phyloP scores from a whole-genome alignment of 2,888 invertebrate genomes.

The Dryocosmus kuriphilus region DNA sequence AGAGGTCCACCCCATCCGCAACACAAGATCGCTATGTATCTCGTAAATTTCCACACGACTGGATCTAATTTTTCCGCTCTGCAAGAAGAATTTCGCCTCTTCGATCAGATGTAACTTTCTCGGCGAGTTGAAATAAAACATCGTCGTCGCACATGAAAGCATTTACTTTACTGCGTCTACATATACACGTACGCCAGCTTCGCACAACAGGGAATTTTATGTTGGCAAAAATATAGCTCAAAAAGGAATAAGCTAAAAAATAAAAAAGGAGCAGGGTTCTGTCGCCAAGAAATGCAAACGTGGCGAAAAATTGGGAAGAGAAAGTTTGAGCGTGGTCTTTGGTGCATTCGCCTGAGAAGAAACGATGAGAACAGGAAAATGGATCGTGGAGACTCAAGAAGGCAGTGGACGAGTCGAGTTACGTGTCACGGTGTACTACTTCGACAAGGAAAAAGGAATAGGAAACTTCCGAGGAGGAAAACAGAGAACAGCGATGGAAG shows the following conservation, averaged over 20 bases:
- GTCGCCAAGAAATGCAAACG: slow-evolving; percentile 15
- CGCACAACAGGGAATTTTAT: background rate
- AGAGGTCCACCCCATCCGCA: slow-evolving; percentile 17
- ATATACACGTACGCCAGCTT: slow-evolving; percentile 9
- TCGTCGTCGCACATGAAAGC: slow-evolving; percentile 11
- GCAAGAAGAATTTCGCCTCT: slow-evolving; percentile 25
- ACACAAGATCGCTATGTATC: slow-evolving; percentile 33
- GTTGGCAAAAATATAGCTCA: background rate
- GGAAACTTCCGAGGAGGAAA: slow-evolving; percentile 29
- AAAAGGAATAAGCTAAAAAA: background rate
- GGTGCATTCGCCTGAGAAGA: slow-evolving; percentile 31
- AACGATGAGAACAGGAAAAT: slow-evolving; percentile 27
- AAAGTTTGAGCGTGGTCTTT: slow-evolving; percentile 26
- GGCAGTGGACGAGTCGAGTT: slow-evolving; percentile 27
- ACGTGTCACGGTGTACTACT: slow-evolving; percentile 36
- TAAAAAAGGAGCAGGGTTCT: background rate
- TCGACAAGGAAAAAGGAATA: slow-evolving; percentile 24
- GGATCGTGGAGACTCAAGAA: slow-evolving; percentile 10
- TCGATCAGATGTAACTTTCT: slow-evolving; percentile 39
- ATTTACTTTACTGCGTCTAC: slow-evolving; percentile 21
- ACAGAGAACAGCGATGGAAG: slow-evolving; percentile 8
- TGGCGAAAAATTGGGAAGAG: slow-evolving; percentile 17
- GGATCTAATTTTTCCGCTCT: slow-evolving; percentile 33
- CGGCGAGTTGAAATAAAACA: slow-evolving; percentile 27
- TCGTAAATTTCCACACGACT: slow-evolving; percentile 38